phyloP scores from a whole-genome alignment of 1,140 invertebrate genomes.

The Ctenoplectra terminalis region DNA sequence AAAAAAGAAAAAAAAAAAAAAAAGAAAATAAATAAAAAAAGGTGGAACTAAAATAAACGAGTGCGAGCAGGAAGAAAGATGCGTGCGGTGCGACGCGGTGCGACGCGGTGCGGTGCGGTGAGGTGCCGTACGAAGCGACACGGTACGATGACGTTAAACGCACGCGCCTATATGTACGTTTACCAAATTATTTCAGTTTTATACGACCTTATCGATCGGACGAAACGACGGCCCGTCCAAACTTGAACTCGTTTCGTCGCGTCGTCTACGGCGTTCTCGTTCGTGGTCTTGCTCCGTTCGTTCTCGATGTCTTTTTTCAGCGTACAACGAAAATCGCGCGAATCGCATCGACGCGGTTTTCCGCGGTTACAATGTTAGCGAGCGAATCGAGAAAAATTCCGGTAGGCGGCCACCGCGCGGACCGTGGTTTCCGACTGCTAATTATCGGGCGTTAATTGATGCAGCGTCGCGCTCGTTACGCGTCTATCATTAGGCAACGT shows the following conservation, averaged over 20 bases:
- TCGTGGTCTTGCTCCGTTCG: no score
- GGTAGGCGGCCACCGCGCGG: not conserved
- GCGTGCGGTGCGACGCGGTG: slow-evolving; percentile 25
- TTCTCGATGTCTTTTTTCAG: no score
- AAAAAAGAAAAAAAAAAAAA: slow-evolving; percentile 57
- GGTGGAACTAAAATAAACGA: slow-evolving; percentile 52
- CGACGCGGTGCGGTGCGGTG: not conserved
- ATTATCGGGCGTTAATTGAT: slow-evolving; percentile 68
- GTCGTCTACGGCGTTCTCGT: no score
- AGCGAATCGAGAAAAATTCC: slow-evolving; percentile 15
- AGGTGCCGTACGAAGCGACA: no score
- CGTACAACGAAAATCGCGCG: not conserved
- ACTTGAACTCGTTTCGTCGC: slow-evolving; percentile 15
- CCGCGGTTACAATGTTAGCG: not conserved
- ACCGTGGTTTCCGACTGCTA: slow-evolving; percentile 43
- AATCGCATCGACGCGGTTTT: not conserved
- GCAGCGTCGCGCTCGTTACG: slow-evolving; percentile 68
- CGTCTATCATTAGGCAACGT: slow-evolving; percentile 73
- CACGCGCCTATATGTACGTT: slow-evolving; percentile 61
- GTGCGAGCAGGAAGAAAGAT: slow-evolving; percentile 12
- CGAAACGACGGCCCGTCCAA: not conserved
- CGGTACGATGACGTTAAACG: slow-evolving; percentile 70
- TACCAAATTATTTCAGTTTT: slow-evolving; percentile 80
- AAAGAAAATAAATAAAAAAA: slow-evolving; percentile 7
- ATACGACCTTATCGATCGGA: slow-evolving; percentile 70